A percentile compares a stretch with the other conserved stretches of the same genome.
These are phyloP conservation scores for Orgyia antiqua DNA, from an alignment of 2,888 invertebrate species.

Conservation along the genomic window DNA sequence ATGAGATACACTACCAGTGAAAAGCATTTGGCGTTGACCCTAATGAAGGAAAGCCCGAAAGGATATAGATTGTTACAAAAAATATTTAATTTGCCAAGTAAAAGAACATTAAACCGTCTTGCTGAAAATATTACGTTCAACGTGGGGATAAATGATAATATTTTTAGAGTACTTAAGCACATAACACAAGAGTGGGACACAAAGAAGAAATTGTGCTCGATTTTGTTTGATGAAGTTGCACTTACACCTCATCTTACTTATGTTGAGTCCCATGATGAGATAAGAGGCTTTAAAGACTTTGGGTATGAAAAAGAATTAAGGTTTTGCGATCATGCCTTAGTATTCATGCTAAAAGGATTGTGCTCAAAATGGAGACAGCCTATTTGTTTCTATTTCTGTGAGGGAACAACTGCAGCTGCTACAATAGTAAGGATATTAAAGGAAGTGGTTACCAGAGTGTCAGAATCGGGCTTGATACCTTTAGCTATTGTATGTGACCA, in stretches of 20 bases:
- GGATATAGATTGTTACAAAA: too few relatives aligned
- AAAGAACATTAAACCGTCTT: neutral
- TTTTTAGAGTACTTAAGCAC: neutral
- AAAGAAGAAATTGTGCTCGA: slow-evolving; percentile 14
- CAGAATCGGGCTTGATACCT: slow-evolving; percentile 15
- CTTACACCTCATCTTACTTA: slow-evolving; percentile 13
- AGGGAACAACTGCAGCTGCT: slow-evolving; percentile 17
- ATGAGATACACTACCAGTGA: neutral
- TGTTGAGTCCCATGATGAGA: slow-evolving; percentile 16
- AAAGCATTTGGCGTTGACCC: neutral
- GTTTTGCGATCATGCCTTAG: slow-evolving; percentile 20
- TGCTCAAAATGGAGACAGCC: slow-evolving; percentile 15
- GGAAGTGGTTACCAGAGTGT: slow-evolving; percentile 11
- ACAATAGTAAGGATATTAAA: slow-evolving; percentile 16
- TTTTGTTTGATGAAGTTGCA: slow-evolving; percentile 24
- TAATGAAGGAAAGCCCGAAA: too few relatives aligned
- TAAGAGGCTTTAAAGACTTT: slow-evolving; percentile 16
- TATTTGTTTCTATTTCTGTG: slow-evolving; percentile 23
- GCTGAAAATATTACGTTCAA: too few relatives aligned
- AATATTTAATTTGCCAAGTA: neutral
- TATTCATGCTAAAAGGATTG: slow-evolving; percentile 21
- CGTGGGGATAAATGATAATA: neutral
- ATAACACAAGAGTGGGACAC: slow-evolving; percentile 1
- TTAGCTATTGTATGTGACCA: slow-evolving; percentile 21
- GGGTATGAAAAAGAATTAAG: slow-evolving; percentile 6